Evolutionary conservation across 2,888 invertebrate genomes (phyloP).

Genomic region (Cybosia mesomella): DNA sequence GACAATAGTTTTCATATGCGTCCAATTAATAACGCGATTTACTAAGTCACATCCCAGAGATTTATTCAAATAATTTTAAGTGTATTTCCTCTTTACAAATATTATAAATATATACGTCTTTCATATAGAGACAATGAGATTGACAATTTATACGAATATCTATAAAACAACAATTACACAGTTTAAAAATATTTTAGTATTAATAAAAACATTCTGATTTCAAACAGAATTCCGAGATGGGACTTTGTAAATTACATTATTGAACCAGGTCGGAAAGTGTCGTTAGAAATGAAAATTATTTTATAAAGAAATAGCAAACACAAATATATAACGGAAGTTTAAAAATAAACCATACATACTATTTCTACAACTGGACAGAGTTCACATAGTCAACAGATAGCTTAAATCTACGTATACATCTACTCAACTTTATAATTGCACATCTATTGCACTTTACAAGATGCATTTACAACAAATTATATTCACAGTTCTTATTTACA

Average conservation of each 20-base stretch:
- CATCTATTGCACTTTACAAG: constrained; percentile 86
- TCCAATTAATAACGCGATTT: neutral
- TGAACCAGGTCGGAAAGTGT: neutral
- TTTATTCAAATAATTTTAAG: neutral
- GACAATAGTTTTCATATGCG: neutral
- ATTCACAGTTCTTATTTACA: constrained; percentile 82
- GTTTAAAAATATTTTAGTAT: no score
- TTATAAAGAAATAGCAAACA: constrained; percentile 19
- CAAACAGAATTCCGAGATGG: neutral
- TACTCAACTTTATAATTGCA: constrained; percentile 85
- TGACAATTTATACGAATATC: no score
- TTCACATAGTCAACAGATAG: constrained; percentile 77
- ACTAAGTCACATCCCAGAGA: neutral
- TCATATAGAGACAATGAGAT: no score
- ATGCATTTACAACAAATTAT: constrained; percentile 85
- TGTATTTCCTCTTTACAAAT: no score
- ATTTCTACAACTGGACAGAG: constrained; percentile 79
- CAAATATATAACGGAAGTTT: constrained; percentile 36
- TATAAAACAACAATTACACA: no score
- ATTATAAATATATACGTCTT: no score
- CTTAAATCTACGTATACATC: constrained; percentile 79
- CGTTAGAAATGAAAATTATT: neutral
- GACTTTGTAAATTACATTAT: neutral
- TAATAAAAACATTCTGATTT: neutral
- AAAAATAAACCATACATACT: constrained; percentile 57